These are phyloP conservation scores for Prietella phreatophila DNA, from an alignment of 2,113 vertebrate genomes.

Conservation along the genomic window DNA sequence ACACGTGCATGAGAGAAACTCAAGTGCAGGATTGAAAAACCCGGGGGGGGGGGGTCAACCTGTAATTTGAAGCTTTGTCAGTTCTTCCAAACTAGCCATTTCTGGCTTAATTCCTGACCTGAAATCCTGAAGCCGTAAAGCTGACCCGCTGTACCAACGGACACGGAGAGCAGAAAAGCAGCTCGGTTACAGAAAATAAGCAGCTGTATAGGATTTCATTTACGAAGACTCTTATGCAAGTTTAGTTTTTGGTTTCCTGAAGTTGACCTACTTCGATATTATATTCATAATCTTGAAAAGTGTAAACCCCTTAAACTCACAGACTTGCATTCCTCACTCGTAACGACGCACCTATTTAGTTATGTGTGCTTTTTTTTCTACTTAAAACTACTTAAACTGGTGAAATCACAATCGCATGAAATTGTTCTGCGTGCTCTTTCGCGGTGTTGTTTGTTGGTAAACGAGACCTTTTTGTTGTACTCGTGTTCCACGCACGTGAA, in stretches of 20 bases:
- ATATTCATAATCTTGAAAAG: neutral
- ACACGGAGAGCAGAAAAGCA: neutral
- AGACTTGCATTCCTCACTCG: neutral
- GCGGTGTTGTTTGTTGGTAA: too few relatives aligned
- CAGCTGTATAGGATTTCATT: neutral
- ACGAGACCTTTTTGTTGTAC: too few relatives aligned
- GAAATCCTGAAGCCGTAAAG: neutral
- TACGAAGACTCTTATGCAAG: neutral
- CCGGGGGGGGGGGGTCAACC: neutral
- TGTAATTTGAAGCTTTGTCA: constrained; percentile 42
- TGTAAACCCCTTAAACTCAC: neutral
- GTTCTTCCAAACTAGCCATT: constrained; percentile 25
- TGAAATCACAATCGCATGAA: too few relatives aligned
- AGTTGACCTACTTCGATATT: neutral
- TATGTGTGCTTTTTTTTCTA: too few relatives aligned
- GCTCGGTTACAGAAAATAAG: neutral
- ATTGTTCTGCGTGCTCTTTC: too few relatives aligned
- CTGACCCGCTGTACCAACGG: neutral
- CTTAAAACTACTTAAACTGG: too few relatives aligned
- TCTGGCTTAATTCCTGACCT: constrained; percentile 34
- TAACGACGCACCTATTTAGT: neutral
- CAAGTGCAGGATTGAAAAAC: constrained; percentile 39
- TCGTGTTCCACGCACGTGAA: too few relatives aligned
- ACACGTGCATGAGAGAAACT: constrained; percentile 32
- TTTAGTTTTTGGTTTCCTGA: neutral